A percentile compares a stretch with the other conserved stretches of the same genome.
These are phyloP conservation scores for Clusia tigrina DNA, from an alignment of 2,888 invertebrate species.

Conservation along the genomic window DNA sequence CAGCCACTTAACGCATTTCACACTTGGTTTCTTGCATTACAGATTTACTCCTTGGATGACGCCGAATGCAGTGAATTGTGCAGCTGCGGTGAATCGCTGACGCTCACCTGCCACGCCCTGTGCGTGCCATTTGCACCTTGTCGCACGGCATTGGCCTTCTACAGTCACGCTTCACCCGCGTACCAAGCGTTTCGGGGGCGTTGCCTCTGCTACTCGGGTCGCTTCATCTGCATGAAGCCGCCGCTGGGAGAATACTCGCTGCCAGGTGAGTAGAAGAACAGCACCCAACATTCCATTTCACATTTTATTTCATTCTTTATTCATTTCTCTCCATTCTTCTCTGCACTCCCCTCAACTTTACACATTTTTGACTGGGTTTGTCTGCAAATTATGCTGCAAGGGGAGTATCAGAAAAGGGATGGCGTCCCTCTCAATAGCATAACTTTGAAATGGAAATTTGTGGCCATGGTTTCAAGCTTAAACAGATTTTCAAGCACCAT, in stretches of 20 bases:
- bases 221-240: conserved; percentile 92
- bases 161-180: conserved; percentile 88
- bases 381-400: background rate
- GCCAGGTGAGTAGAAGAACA: conserved; percentile 54
- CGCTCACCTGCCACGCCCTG: conserved; percentile 85
- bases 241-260: conserved; percentile 69
- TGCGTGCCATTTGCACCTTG: conserved; percentile 88
- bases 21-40: conserved; percentile 30
- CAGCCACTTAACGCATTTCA: background rate
- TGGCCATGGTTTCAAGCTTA: background rate
- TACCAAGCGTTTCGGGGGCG: conserved; percentile 89
- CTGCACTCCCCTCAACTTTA: no score
- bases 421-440: no score
- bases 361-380: no score
- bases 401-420: background rate
- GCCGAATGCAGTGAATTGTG: conserved; percentile 91
- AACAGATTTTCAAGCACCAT: background rate
- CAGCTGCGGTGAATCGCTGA: conserved; percentile 79
- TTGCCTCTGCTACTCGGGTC: conserved; percentile 90
- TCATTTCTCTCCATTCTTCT: background rate
- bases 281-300: no score
- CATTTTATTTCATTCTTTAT: background rate
- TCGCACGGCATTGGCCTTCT: conserved; percentile 86
- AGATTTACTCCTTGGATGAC: conserved; percentile 73
- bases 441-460: no score